These are phyloP conservation scores for human (Homo sapiens) DNA, from an alignment of 2,113 vertebrate genomes.

Conservation along the genomic window GRCh38 chrX:11867001-11867500, in stretches of 20 bases:
- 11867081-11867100: constrained; percentile 6
- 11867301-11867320: not conserved
- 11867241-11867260: not conserved
- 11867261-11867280: not conserved
- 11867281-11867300: not conserved
- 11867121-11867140: not conserved
- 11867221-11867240: not conserved
- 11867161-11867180: constrained; percentile 1
- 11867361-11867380: not conserved
- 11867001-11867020: not conserved
- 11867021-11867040: constrained; percentile 32
- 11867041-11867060: constrained; percentile 9
- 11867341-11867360: constrained; percentile 24
- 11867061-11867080: not conserved
- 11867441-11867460: not conserved
- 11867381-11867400: not conserved
- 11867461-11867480: not conserved
- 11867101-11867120: not conserved
- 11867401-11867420: constrained; percentile 10
- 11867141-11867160: not conserved
- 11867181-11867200: not conserved
- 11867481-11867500: not conserved
- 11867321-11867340: not conserved
- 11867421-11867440: not conserved
- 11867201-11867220: not conserved